Evolutionary conservation across 1,140 invertebrate species (phyloP), one percentile per base, ranked within the genome.

Genomic region (Cydia splendana): DNA sequence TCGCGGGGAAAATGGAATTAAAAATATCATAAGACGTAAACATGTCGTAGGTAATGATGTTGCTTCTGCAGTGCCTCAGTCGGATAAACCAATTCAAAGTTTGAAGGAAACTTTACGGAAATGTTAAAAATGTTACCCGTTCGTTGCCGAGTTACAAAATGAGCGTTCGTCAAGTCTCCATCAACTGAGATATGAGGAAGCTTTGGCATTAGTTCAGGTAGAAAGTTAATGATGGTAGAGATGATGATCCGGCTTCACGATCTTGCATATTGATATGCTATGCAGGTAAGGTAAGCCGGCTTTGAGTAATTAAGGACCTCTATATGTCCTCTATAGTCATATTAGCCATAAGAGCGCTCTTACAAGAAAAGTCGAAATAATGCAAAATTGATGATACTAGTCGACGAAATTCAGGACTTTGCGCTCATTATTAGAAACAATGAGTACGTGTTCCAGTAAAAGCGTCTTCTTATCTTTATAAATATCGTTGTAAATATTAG

Each of bases 21-120:
- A 93, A 93, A 93, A 93, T 93, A 93, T 91, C 86, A 91, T 92
- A 90, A 92, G 88, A 93, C 84, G 89, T 90, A 91, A 91, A 92
- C 91, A 91, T 90, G 88, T 90, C 88, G 82, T 80, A 79, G 85
- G 87, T 91, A 90, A 92, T 91, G 90, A 91, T 91, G 90, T 86
- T 86, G 88, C 85, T 84, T 82, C 81, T 76, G 38, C 38, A 62
- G 71, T 65, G 34, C 18, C 53, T 57, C 74, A 38, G 28, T 57
- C 20, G 51, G 76, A 77, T 77, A 57, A 71, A 73, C 67, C 48
- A 57, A 45, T 73, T 73, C 24, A 53, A 45, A 77, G 30, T 73
- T 77, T 73, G 13, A 38, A 75, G 57, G 57, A 62, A 62, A 62
- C 53, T 62, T 24, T 62, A 53, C n/a, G 51, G 51, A 53, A 57